These are phyloP conservation scores for Pica pica DNA, from an alignment of 2,113 vertebrate genomes.

Conservation along the genomic window DNA sequence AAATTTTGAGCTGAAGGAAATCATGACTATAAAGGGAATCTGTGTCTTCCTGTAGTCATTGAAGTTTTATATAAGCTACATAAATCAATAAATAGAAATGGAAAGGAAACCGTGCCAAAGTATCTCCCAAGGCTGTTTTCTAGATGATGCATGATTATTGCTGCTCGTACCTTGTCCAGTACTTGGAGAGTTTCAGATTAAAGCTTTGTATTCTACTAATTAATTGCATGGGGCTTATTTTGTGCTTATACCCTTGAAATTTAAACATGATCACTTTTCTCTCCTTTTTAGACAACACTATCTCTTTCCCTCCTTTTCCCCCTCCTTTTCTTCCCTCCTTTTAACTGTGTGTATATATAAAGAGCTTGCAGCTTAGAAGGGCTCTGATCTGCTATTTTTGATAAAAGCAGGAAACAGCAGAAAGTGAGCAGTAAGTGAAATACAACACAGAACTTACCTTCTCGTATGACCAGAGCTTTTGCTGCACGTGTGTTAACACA, in stretches of 20 bases:
- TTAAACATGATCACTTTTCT: neutral
- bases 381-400: neutral
- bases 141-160: neutral
- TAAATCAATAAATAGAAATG: neutral
- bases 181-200: neutral
- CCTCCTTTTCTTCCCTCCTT: neutral
- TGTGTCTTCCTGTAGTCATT: neutral
- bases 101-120: neutral
- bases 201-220: neutral
- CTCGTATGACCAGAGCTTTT: conserved; percentile 73
- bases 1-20: neutral
- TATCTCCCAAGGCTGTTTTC: neutral
- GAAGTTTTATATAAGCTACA: neutral
- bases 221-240: neutral
- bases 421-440: neutral
- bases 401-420: neutral
- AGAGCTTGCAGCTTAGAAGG: neutral
- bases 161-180: neutral
- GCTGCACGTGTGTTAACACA: conserved; percentile 77
- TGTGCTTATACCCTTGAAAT: neutral
- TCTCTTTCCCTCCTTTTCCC: neutral
- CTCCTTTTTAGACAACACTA: neutral
- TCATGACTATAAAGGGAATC: neutral
- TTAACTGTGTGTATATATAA: neutral
- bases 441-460: conserved; percentile 66